Evolutionary conservation across 2,888 invertebrate species (phyloP).

Genomic region (Polylopha cassiicola): DNA sequence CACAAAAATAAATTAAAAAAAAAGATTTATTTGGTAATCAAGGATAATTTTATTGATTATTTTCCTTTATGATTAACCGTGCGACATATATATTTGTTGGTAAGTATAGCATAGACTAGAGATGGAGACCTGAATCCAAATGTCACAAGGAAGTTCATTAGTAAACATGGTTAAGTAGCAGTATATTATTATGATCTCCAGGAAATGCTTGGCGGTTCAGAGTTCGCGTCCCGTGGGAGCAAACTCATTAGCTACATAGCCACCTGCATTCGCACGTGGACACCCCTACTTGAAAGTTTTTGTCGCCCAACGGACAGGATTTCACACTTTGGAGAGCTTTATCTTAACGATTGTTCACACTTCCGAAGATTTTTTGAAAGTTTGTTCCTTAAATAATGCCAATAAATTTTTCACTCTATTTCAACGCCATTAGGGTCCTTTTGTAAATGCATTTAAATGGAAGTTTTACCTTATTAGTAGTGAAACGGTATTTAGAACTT

Average conservation of each 20-base stretch:
- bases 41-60: too few species aligned
- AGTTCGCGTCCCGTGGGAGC: constrained; percentile 63
- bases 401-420: background rate
- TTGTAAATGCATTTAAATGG: too few species aligned
- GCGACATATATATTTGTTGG: too few species aligned
- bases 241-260: constrained; percentile 31
- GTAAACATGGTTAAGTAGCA: constrained; percentile 42
- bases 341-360: constrained; percentile 41
- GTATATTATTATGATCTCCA: constrained; percentile 31
- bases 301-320: constrained; percentile 39
- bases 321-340: constrained; percentile 53
- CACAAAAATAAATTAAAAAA: too few species aligned
- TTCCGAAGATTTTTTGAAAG: constrained; percentile 9
- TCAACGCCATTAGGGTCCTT: too few species aligned
- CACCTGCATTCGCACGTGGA: constrained; percentile 54
- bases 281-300: constrained; percentile 41
- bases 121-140: too few species aligned
- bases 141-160: constrained; percentile 41
- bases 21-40: too few species aligned
- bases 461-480: too few species aligned
- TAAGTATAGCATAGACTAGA: too few species aligned
- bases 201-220: constrained; percentile 54
- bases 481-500: too few species aligned
- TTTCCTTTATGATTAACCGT: too few species aligned
- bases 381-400: background rate